These are phyloP conservation scores for Chrysaora quinquecirrha DNA, from an alignment of 30 jellyfish, hydroid and myxozoan species.

Conservation along the genomic window DNA sequence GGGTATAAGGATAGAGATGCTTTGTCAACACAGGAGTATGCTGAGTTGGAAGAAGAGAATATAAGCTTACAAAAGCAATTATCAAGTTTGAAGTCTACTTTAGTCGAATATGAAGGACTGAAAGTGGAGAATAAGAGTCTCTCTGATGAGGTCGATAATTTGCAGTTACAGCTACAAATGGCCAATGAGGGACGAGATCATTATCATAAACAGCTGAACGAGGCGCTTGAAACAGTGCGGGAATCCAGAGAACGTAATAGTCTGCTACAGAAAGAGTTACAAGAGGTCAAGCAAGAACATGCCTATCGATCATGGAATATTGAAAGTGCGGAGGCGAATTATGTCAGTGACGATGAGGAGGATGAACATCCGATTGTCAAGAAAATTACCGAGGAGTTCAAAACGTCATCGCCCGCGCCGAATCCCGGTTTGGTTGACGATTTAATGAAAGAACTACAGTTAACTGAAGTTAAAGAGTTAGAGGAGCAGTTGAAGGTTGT, in stretches of 20 bases:
- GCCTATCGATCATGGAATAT: constrained; percentile 77
- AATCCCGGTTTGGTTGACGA: constrained; percentile 90
- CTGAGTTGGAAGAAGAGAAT: constrained; percentile 89
- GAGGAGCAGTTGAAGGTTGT: constrained; percentile 87
- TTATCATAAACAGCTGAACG: constrained; percentile 87
- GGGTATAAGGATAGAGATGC: constrained; percentile 64
- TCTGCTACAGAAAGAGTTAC: constrained; percentile 79
- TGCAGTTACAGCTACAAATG: constrained; percentile 91
- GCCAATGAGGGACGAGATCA: constrained; percentile 80
- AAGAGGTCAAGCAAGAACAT: constrained; percentile 84
- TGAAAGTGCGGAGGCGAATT: constrained; percentile 74
- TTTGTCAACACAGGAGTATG: constrained; percentile 70
- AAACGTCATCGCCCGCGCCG: constrained; percentile 74
- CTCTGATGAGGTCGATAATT: constrained; percentile 86
- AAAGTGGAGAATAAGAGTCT: constrained; percentile 93
- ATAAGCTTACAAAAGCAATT: constrained; percentile 74
- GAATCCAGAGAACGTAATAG: constrained; percentile 89
- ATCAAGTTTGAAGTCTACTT: constrained; percentile 76
- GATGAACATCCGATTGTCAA: constrained; percentile 90
- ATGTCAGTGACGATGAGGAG: constrained; percentile 58
- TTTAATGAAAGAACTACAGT: constrained; percentile 92
- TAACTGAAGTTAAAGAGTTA: constrained; percentile 79
- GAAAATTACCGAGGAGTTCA: constrained; percentile 86
- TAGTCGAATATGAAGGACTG: constrained; percentile 91
- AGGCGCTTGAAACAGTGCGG: constrained; percentile 81